Percentiles rank a stretch among this genome's conserved stretches.
phyloP scores from a whole-genome alignment of 2,888 invertebrate species.

The Dendrolimus houi region DNA sequence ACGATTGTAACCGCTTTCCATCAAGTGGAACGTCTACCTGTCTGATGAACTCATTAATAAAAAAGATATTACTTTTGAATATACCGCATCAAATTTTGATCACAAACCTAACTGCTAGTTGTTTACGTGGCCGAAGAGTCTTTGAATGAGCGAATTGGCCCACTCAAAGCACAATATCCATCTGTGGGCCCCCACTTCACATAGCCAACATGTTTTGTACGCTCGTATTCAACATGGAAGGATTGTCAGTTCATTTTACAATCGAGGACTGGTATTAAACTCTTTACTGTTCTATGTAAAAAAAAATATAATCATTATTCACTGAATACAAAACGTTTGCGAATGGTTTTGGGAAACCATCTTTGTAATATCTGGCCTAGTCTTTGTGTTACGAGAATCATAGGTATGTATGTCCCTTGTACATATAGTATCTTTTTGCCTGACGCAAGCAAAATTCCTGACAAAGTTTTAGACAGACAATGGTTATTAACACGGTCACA shows the following conservation, averaged over 20 bases:
- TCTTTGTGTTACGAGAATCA: no score
- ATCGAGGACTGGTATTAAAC: not conserved
- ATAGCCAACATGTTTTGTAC: not conserved
- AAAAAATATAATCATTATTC: not conserved
- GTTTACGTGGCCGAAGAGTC: constrained; percentile 64
- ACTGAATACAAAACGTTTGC: not conserved
- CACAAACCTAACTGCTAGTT: constrained; percentile 18
- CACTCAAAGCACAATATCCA: constrained; percentile 54
- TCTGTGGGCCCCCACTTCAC: not conserved
- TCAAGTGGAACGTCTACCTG: no score
- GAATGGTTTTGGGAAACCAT: no score
- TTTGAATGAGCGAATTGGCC: constrained; percentile 71
- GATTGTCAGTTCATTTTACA: not conserved
- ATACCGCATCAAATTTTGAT: not conserved
- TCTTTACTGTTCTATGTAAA: not conserved
- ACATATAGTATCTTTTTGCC: no score
- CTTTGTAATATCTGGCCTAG: no score
- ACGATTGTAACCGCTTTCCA: no score
- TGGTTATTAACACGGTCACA: no score
- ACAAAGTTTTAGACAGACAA: no score
- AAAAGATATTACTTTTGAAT: not conserved
- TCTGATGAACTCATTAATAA: not conserved
- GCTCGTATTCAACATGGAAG: not conserved
- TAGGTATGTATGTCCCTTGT: no score
- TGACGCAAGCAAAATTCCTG: no score